These are phyloP conservation scores for Pentamera pediparva DNA, from an alignment of 53 echinoderm and acorn worm genomes.

Conservation along the genomic window DNA sequence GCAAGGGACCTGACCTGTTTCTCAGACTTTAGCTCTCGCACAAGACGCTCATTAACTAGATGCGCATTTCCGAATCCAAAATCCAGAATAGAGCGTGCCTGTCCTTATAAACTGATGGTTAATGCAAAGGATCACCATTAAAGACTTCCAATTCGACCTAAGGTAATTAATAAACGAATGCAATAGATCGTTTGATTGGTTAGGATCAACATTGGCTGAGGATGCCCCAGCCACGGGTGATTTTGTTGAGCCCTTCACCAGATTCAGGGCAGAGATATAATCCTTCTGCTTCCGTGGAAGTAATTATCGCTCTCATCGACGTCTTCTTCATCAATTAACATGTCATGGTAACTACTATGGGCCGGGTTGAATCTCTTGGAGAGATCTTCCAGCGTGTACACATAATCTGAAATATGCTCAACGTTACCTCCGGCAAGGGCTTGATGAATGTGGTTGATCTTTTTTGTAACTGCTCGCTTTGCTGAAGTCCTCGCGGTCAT, in stretches of 20 bases:
- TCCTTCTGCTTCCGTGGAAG: constrained; percentile 18
- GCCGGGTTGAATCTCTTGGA: constrained; percentile 17
- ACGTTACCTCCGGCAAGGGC: constrained; percentile 27
- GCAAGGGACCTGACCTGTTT: constrained; percentile 12
- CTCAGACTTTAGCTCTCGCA: constrained; percentile 24
- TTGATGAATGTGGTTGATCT: constrained; percentile 24
- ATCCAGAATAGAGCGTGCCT: constrained; percentile 22
- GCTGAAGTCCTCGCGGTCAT: constrained; percentile 25
- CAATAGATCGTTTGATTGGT: constrained; percentile 20
- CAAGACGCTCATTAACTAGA: constrained; percentile 27
- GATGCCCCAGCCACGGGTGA: too few relatives aligned
- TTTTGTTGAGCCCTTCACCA: background rate
- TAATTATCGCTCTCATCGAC: constrained; percentile 32
- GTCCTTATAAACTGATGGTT: constrained; percentile 34
- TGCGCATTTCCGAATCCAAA: constrained; percentile 34
- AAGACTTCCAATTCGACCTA: constrained; percentile 39
- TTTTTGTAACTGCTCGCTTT: constrained; percentile 33
- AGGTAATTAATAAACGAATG: constrained; percentile 31
- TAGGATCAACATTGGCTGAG: background rate
- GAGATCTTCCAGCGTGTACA: background rate
- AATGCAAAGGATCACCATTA: constrained; percentile 42
- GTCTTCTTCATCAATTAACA: constrained; percentile 12
- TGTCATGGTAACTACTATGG: constrained; percentile 35
- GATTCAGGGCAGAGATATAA: constrained; percentile 12
- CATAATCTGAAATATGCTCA: constrained; percentile 10